phyloP scores from a whole-genome alignment of 2,797 vertebrate genomes.

The Bradypodion ventrale region DNA sequence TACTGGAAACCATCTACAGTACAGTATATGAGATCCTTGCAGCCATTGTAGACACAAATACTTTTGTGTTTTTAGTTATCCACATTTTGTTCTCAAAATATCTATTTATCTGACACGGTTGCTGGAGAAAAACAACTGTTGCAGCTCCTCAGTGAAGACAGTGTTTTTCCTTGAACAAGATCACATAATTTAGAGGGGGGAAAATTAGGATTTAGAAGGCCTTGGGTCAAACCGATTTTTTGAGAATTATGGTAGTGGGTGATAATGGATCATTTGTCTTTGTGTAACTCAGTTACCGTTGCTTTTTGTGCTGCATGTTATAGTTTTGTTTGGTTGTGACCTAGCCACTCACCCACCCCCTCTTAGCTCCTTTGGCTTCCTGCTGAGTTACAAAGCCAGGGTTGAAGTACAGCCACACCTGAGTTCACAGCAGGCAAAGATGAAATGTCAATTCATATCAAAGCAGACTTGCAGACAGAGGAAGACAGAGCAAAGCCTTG shows the following conservation, averaged over 20 bases:
- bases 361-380: neutral
- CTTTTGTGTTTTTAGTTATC: neutral
- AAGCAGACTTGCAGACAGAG: neutral
- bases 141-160: neutral
- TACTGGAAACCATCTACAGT: too few relatives aligned
- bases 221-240: neutral
- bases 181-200: neutral
- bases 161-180: neutral
- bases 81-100: neutral
- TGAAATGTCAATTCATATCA: rapidly evolving
- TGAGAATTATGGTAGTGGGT: neutral
- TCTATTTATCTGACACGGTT: neutral
- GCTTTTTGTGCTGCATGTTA: neutral
- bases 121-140: neutral
- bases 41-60: too few relatives aligned
- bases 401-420: neutral
- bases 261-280: neutral
- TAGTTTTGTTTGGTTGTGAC: neutral
- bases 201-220: neutral
- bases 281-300: neutral
- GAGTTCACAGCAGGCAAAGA: neutral
- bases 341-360: too few relatives aligned
- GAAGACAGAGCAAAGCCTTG: neutral
- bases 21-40: too few relatives aligned
- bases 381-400: neutral